Evolutionary conservation across 1,140 invertebrate species (phyloP).

Genomic region (Mercenaria mercenaria): DNA sequence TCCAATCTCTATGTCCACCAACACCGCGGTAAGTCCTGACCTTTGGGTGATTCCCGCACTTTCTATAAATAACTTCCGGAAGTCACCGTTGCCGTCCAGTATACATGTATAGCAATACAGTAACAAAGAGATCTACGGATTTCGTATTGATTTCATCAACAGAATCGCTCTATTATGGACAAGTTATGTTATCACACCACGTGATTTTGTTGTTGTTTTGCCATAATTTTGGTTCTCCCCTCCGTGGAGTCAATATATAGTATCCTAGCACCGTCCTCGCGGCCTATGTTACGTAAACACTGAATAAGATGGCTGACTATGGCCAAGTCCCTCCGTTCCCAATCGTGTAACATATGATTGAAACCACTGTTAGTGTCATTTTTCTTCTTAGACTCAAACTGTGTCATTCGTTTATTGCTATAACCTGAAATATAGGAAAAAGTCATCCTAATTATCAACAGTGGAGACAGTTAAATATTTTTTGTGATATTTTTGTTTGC

Average conservation of each 20-base stretch:
- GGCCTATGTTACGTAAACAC: slow-evolving; percentile 50
- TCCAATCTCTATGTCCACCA: too few species aligned
- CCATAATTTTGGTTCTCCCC: slow-evolving; percentile 32
- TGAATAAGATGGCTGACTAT: slow-evolving; percentile 50
- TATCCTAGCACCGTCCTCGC: slow-evolving; percentile 51
- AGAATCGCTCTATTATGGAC: background rate
- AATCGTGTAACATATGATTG: slow-evolving; percentile 57
- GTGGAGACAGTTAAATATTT: too few species aligned
- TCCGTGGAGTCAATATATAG: slow-evolving; percentile 50
- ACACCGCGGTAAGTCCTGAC: too few species aligned
- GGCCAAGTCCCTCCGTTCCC: slow-evolving; percentile 42
- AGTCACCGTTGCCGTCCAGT: too few species aligned
- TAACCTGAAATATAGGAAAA: slow-evolving; percentile 71
- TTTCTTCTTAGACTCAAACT: slow-evolving; percentile 68
- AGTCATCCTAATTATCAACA: background rate
- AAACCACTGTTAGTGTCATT: slow-evolving; percentile 56
- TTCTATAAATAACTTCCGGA: too few species aligned
- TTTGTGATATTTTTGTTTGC: too few species aligned
- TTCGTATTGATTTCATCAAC: slow-evolving; percentile 18
- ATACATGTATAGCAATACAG: too few species aligned
- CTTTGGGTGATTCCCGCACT: too few species aligned
- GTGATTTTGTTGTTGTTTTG: slow-evolving; percentile 25
- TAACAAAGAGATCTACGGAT: slow-evolving; percentile 9
- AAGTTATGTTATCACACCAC: background rate
- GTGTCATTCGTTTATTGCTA: slow-evolving; percentile 67